phyloP scores from a whole-genome alignment of 1,140 invertebrate species.

The Cherax quadricarinatus region DNA sequence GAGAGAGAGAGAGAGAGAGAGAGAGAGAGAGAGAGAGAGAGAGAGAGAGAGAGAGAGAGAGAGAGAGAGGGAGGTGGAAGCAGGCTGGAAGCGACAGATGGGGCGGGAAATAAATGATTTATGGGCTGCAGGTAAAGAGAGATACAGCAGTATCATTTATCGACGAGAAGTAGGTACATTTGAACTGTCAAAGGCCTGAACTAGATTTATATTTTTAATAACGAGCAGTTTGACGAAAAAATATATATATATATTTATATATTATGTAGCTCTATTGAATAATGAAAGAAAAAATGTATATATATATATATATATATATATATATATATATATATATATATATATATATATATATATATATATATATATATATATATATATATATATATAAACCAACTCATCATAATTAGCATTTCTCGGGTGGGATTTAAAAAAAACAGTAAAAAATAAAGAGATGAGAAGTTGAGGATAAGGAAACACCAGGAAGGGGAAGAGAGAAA shows the following conservation, averaged over 20 bases:
- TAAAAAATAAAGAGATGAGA: background rate
- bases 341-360: slow-evolving; percentile 33
- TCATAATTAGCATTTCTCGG: background rate
- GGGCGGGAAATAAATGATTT: background rate
- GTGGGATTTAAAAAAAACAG: background rate
- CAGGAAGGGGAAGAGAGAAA: slow-evolving; percentile 15
- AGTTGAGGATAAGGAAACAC: slow-evolving; percentile 37
- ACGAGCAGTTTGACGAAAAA: slow-evolving; percentile 14
- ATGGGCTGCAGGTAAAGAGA: background rate
- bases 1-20: too few relatives aligned
- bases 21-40: background rate
- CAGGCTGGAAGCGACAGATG: background rate
- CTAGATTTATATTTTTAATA: background rate
- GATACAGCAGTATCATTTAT: background rate
- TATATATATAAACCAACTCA: slow-evolving; percentile 4
- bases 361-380: slow-evolving; percentile 33
- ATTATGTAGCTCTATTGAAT: slow-evolving; percentile 5
- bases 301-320: slow-evolving; percentile 34
- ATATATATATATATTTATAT: slow-evolving; percentile 30
- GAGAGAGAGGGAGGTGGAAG: too few relatives aligned
- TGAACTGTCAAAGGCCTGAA: background rate
- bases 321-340: slow-evolving; percentile 33
- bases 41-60: background rate
- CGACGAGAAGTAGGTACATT: background rate
- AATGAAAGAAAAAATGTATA: background rate